Conservation (phyloP, 1,140 invertebrate species). For the Drosophila miranda region DNA sequence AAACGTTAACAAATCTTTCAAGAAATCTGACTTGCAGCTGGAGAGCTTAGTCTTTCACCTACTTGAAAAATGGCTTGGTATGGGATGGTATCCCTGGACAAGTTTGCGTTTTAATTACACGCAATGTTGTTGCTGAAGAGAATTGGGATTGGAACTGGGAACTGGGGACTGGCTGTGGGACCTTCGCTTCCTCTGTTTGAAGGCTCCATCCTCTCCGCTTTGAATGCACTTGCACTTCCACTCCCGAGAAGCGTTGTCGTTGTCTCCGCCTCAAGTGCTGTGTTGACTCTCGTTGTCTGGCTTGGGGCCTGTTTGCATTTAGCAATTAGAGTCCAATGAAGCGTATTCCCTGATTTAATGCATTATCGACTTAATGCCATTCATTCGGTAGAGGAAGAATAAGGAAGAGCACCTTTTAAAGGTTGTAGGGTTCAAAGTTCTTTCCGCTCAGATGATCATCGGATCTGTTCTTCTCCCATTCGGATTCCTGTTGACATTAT, state of each 20-base stretch:
- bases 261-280: slow-evolving; percentile 22
- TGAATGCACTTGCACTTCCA: slow-evolving; percentile 32
- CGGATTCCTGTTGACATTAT: slow-evolving; percentile 69
- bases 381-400: background rate
- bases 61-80: slow-evolving; percentile 30
- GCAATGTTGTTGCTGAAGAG: slow-evolving; percentile 49
- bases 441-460: too few relatives aligned
- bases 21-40: slow-evolving; percentile 58
- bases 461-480: too few relatives aligned
- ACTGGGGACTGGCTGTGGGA: background rate
- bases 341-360: slow-evolving; percentile 78
- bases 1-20: slow-evolving; percentile 74
- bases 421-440: too few relatives aligned
- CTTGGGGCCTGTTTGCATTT: slow-evolving; percentile 57
- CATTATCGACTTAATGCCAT: slow-evolving; percentile 80
- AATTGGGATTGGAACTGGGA: background rate
- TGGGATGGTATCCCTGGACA: slow-evolving; percentile 13
- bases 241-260: slow-evolving; percentile 14
- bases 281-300: slow-evolving; percentile 30
- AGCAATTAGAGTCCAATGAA: slow-evolving; percentile 79
- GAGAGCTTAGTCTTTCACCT: slow-evolving; percentile 63
- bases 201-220: slow-evolving; percentile 3
- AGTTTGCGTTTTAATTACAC: slow-evolving; percentile 80
- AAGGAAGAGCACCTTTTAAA: slow-evolving; percentile 31
- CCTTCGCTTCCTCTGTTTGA: slow-evolving; percentile 6